Conservation (phyloP, 1,140 invertebrate species). For the Micrasema minimum region DNA sequence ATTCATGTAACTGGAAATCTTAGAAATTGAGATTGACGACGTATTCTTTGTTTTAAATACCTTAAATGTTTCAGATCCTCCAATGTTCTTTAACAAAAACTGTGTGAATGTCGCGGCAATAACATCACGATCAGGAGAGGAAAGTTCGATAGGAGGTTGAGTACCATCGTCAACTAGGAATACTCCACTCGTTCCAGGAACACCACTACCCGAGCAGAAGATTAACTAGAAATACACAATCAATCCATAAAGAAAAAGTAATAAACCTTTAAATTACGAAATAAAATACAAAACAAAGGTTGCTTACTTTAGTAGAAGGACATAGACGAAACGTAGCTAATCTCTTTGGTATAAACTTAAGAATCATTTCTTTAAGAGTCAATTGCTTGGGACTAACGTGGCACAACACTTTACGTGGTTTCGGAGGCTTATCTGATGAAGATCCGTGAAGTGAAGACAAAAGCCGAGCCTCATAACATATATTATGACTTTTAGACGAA, state of each 20-base stretch:
- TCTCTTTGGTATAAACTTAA: conserved; percentile 92
- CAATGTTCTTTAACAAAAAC: conserved; percentile 94
- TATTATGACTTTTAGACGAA: conserved; percentile 83
- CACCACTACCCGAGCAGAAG: conserved; percentile 53
- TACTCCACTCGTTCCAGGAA: conserved; percentile 69
- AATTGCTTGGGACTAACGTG: conserved; percentile 83
- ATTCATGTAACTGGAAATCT: too few relatives aligned
- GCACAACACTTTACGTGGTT: conserved; percentile 88
- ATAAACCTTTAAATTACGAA: too few relatives aligned
- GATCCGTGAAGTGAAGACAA: conserved; percentile 64
- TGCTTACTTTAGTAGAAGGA: conserved; percentile 86
- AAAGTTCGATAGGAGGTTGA: conserved; percentile 85
- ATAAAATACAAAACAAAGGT: background rate
- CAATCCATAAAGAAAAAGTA: too few relatives aligned
- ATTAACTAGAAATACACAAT: conserved; percentile 47
- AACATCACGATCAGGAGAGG: conserved; percentile 85
- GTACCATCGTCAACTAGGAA: conserved; percentile 89
- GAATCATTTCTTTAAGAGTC: conserved; percentile 91
- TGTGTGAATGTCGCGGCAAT: conserved; percentile 93
- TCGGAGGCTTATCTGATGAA: conserved; percentile 64
- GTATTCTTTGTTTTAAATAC: too few relatives aligned
- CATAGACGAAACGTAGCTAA: conserved; percentile 92
- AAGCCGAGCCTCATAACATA: conserved; percentile 87
- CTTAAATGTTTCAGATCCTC: conserved; percentile 94
- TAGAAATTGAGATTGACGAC: too few relatives aligned